A percentile compares a stretch with the other conserved stretches of the same genome.
Conservation (phyloP, 2,113 vertebrate species). For the Tangachromis dhanisi region DNA sequence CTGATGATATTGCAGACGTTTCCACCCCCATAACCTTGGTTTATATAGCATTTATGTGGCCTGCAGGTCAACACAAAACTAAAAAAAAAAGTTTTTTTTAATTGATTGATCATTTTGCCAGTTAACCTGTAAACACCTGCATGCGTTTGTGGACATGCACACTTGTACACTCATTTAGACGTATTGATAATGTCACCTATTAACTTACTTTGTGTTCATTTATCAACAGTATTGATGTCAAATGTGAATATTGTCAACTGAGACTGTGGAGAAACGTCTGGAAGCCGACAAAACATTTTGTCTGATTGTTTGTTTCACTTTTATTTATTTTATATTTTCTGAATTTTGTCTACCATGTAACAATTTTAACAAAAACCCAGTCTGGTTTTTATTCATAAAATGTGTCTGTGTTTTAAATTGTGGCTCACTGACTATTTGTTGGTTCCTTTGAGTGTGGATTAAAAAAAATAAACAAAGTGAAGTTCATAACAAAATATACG, state of each 20-base stretch:
- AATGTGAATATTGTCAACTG: constrained; percentile 67
- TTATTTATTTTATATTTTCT: constrained; percentile 67
- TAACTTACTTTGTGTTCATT: constrained; percentile 70
- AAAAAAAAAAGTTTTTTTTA: not conserved
- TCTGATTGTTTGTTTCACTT: constrained; percentile 56
- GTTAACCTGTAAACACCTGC: constrained; percentile 65
- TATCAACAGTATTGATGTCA: constrained; percentile 75
- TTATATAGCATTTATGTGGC: constrained; percentile 8
- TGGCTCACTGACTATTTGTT: not conserved
- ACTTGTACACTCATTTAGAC: constrained; percentile 54
- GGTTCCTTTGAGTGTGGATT: not conserved
- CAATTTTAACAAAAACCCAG: constrained; percentile 60
- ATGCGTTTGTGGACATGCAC: constrained; percentile 68
- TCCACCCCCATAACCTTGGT: not conserved
- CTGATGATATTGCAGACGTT: constrained; percentile 3
- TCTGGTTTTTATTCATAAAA: constrained; percentile 77
- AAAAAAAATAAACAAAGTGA: not conserved
- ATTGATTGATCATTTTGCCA: constrained; percentile 46
- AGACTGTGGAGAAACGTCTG: constrained; percentile 65
- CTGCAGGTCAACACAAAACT: constrained; percentile 6
- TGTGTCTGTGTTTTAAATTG: constrained; percentile 70
- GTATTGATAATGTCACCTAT: constrained; percentile 43
- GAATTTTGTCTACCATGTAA: constrained; percentile 72
- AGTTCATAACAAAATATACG: not conserved
- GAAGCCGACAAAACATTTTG: constrained; percentile 58